A percentile compares a stretch with the other conserved stretches of the same genome.
Conservation (phyloP, 92 coral and sea anemone genomes). For the Heteractis magnifica region DNA sequence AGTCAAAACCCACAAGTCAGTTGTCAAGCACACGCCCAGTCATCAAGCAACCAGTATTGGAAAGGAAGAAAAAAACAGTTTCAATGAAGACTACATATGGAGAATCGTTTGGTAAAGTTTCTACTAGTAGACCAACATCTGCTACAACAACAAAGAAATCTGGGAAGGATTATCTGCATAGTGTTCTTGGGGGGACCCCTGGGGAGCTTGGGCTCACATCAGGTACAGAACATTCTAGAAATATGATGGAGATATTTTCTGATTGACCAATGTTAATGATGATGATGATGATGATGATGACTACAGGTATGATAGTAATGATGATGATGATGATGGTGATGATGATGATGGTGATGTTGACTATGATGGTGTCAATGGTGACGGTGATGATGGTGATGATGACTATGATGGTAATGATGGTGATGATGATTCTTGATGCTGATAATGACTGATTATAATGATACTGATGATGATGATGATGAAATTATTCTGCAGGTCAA, state of each 20-base stretch:
- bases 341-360: neutral
- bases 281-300: neutral
- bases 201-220: neutral
- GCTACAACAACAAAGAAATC: neutral
- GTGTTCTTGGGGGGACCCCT: neutral
- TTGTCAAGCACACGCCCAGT: constrained; percentile 10
- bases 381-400: neutral
- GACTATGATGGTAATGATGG: neutral
- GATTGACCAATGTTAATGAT: neutral
- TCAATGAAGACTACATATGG: constrained; percentile 42
- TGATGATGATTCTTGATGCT: neutral
- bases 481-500: neutral
- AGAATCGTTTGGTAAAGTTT: constrained; percentile 20
- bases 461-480: neutral
- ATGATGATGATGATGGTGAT: neutral
- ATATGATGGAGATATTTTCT: no score
- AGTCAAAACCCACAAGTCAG: constrained; percentile 19
- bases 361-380: neutral
- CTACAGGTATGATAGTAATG: neutral
- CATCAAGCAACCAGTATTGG: constrained; percentile 37
- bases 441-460: neutral
- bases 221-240: neutral
- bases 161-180: constrained; percentile 8
- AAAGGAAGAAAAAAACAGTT: constrained; percentile 26
- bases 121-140: neutral